Percentiles rank a stretch among this genome's conserved stretches.
These are phyloP conservation scores for Trissonchulus sp. DNA, from an alignment of 2,888 invertebrate species.

Conservation along the genomic window DNA sequence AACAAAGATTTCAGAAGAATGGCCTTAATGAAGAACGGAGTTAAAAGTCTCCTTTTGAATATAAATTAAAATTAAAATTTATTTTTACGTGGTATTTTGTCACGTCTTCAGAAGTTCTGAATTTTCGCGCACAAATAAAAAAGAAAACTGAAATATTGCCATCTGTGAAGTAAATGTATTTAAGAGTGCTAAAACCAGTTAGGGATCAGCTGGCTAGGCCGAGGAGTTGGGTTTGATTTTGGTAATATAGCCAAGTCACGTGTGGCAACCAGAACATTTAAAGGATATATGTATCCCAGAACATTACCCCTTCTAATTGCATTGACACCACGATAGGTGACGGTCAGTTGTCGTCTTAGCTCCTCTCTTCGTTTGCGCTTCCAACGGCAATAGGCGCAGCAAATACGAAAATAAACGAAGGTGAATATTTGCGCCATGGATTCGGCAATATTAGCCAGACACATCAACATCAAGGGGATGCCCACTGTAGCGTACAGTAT, in stretches of 20 bases:
- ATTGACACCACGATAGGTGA: constrained; percentile 47
- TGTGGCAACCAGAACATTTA: background rate
- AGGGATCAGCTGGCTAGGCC: too few relatives aligned
- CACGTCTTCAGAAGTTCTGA: too few relatives aligned
- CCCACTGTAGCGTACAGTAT: constrained; percentile 68
- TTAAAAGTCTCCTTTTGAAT: too few relatives aligned
- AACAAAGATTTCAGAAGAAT: too few relatives aligned
- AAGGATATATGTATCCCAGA: background rate
- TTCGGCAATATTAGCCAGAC: constrained; percentile 58
- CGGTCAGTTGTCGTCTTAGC: constrained; percentile 46
- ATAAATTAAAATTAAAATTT: too few relatives aligned
- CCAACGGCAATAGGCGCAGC: constrained; percentile 52
- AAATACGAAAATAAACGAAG: constrained; percentile 54
- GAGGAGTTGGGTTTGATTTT: too few relatives aligned
- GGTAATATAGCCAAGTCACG: background rate
- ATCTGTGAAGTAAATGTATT: too few relatives aligned
- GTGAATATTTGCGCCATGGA: constrained; percentile 58
- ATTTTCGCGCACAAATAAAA: too few relatives aligned
- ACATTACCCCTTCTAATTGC: constrained; percentile 47
- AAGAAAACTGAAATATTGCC: too few relatives aligned
- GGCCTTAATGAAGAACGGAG: too few relatives aligned
- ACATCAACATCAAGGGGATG: constrained; percentile 58
- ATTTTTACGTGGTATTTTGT: too few relatives aligned
- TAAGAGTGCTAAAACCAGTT: too few relatives aligned
- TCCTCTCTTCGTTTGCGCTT: constrained; percentile 46